Evolutionary conservation across 1,140 invertebrate species (phyloP), one percentile per base, ranked within the genome.

Genomic region (Heliconius hermathena): DNA sequence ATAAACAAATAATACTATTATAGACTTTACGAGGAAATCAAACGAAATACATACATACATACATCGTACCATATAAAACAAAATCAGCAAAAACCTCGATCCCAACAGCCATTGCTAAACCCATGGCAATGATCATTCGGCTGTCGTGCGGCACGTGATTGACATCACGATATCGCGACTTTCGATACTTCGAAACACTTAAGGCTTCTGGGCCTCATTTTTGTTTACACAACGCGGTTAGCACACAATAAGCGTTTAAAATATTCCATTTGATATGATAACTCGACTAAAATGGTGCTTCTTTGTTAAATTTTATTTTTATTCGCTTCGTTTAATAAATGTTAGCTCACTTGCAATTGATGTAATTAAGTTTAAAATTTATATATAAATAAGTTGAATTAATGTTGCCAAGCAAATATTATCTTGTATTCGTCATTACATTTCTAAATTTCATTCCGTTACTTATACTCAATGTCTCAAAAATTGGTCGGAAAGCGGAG

Each of bases 101-200:
- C 29, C 29, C 29, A 22, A 57, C 38, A 80, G 22, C 74, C 71
- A 76, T 73, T 80, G 70, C 74, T 73, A 52, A 73, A 79, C 38
- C 54, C 26, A 29, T 76, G 79, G 74, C 74, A 76, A 73, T 66
- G 79, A 80, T 80, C 71, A 72, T 66, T 81, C 74, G 74, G 52
- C 71, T 71, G 38, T 66, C 73, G 66, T 29, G 18, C 41, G 38
- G 66, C 76, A 81, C 80, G 80, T 81, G 80, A 81, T 72, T n/a
- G 76, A 49, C 76, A 81, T 77, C 41, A 46, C 29, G 76, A 81
- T 75, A 77, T 20, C n/a, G 66, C n/a, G 76, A 78, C 80, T 81
- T 81, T 81, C 80, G 49, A 75, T 75, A 72, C 80, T 29, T 8
- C 49, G 46, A 74, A 73, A 66, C 74, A 73, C 74, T 80, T 73